Percentiles rank a stretch among this genome's conserved stretches.
phyloP scores from a whole-genome alignment of 2,113 vertebrate species.

The Tinamus guttatus region DNA sequence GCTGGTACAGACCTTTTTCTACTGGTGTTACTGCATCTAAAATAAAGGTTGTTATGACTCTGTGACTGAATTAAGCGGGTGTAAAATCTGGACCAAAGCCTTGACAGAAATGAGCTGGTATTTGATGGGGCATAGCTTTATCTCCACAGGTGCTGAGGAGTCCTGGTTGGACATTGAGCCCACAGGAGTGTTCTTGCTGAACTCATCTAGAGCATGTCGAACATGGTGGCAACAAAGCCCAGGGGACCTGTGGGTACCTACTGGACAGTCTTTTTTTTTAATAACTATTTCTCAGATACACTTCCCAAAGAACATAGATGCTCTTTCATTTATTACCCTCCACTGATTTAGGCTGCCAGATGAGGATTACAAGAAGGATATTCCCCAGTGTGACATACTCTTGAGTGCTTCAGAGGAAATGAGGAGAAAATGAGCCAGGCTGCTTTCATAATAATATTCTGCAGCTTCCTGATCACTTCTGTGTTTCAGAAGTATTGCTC shows the following conservation, averaged over 20 bases:
- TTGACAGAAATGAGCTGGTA: background rate
- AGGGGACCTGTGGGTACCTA: background rate
- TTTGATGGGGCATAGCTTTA: background rate
- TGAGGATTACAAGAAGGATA: background rate
- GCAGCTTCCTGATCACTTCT: background rate
- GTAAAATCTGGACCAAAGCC: background rate
- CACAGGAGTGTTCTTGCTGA: background rate
- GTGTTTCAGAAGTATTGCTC: background rate
- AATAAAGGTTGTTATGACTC: background rate
- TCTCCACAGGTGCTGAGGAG: background rate
- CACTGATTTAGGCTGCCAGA: background rate
- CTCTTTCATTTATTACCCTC: background rate
- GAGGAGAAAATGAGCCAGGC: background rate
- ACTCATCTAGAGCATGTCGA: background rate
- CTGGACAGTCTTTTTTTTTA: background rate
- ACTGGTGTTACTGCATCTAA: background rate
- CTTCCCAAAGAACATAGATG: background rate
- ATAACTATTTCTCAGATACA: background rate
- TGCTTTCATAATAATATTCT: background rate
- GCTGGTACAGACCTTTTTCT: background rate
- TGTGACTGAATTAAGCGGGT: background rate
- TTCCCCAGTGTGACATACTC: background rate
- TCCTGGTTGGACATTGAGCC: background rate
- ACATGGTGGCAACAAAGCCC: accelerated
- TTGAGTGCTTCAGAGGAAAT: background rate